Evolutionary conservation across 2,113 vertebrate species (phyloP), one percentile per base, ranked within the genome.

Genomic region (Clarias macrocephalus): DNA sequence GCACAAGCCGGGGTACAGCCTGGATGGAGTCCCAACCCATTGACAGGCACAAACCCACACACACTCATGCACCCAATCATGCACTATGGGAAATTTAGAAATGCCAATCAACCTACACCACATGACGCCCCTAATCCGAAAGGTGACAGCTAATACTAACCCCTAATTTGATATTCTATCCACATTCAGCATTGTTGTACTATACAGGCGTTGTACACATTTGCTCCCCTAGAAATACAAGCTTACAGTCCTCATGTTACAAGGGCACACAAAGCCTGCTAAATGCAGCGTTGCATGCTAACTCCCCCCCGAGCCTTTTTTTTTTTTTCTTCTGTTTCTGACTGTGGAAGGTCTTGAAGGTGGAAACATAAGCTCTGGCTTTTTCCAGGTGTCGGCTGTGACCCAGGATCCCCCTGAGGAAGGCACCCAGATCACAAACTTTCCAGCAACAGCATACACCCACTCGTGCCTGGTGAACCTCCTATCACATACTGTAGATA

Each of bases 371-470:
- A 56, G 52, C 13, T 56, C 52, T 30, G 19, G n/a, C 85, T 82
- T 79, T 86, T 66, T 89, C 81, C 75, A 72, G 52, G 73, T 79
- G 76, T 73, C 37, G 73, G n/a, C 66, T 86, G 83, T 73, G 75
- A 86, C 75, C 75, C 62, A 86, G 28, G 83, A 57, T 56, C 28
- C 62, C 81, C 73, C 54, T 80, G 48, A 84, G 66, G 81, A 42
- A 84, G 60, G 21, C 54, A 73, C 48, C 37, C 4, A 37, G 56
- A 80, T 42, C 84, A 80, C 75, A 52, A 76, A 82, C 25, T 11
- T 68, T 19, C 83, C 37, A 10, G 15, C 70, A 42, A 21, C 68
- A 37, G 33, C n/a, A n/a, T 30, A 73, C 28, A 80, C 84, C 59
- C 80, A 63, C 80, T 16, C 3, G 0, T 63, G 16, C 30, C 28